Percentiles rank a stretch among this genome's conserved stretches.
phyloP scores from a whole-genome alignment of 2,113 vertebrate species.

The Benitochromis conjunctus region DNA sequence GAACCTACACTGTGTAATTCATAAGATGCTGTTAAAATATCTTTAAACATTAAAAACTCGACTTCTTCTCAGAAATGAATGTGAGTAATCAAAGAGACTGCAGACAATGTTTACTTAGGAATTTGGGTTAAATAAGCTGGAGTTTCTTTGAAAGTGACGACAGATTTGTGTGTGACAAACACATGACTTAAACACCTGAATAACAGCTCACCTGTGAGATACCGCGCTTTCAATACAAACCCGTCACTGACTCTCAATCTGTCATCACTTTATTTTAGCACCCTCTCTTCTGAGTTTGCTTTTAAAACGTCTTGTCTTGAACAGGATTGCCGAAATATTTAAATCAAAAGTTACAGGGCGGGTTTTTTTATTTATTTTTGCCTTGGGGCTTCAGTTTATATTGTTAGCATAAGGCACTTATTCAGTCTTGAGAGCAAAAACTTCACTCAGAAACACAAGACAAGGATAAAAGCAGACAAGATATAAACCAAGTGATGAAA shows the following conservation, averaged over 20 bases:
- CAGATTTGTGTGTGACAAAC: not conserved
- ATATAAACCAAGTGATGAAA: not conserved
- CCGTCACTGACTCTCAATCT: not conserved
- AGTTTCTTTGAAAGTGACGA: not conserved
- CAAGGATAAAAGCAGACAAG: not conserved
- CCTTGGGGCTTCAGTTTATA: not conserved
- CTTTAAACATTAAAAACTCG: not conserved
- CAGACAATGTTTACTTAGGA: not conserved
- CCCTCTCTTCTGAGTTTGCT: not conserved
- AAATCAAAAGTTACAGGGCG: not conserved
- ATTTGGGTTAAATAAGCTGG: not conserved
- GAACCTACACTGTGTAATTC: not conserved
- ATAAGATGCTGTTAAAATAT: not conserved
- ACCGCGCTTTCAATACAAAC: not conserved
- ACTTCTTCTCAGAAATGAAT: conserved; percentile 17
- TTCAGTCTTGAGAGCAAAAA: not conserved
- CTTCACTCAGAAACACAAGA: not conserved
- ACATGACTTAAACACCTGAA: not conserved
- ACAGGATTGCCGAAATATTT: not conserved
- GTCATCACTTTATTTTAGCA: not conserved
- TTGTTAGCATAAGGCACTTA: not conserved
- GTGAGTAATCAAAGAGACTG: not conserved
- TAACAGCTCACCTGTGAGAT: not conserved
- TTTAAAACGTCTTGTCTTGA: not conserved
- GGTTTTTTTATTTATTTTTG: not conserved